phyloP scores from a whole-genome alignment of 1,140 invertebrate species.

The Gonatopus flavifemur region DNA sequence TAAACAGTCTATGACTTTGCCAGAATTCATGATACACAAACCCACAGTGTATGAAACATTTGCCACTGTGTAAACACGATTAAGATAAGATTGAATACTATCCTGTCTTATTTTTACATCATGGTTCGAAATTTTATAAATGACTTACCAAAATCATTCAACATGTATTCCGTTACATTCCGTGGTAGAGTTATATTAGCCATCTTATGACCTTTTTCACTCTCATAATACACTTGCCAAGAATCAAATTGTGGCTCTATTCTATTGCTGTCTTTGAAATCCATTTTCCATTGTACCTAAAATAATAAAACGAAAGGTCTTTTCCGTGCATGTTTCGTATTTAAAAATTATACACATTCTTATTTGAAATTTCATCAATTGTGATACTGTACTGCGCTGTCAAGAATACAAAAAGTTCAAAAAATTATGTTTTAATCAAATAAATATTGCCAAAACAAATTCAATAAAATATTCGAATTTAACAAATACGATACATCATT shows the following conservation, averaged over 20 bases:
- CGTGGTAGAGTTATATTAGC: conserved; percentile 43
- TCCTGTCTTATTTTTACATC: not conserved
- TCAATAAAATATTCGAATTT: not conserved
- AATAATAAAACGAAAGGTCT: conserved; percentile 15
- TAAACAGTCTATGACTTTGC: conserved; percentile 37
- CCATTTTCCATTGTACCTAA: conserved; percentile 54
- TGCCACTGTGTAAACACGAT: conserved; percentile 31
- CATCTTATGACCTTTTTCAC: conserved; percentile 47
- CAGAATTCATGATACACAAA: conserved; percentile 44
- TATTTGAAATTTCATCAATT: no score
- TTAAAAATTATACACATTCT: no score
- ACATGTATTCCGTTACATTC: conserved; percentile 51
- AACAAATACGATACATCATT: not conserved
- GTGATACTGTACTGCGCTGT: no score
- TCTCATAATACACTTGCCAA: conserved; percentile 56
- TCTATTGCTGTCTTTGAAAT: conserved; percentile 36
- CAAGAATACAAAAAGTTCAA: not conserved
- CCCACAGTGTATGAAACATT: conserved; percentile 55
- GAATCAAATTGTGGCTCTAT: conserved; percentile 44
- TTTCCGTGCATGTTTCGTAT: no score
- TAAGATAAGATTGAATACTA: not conserved
- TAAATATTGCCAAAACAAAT: no score
- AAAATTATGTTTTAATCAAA: not conserved
- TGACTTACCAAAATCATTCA: conserved; percentile 55
- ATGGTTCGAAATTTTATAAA: no score